Conservation (phyloP, 2,888 invertebrate genomes). For the Drosophila subsilvestris region DNA sequence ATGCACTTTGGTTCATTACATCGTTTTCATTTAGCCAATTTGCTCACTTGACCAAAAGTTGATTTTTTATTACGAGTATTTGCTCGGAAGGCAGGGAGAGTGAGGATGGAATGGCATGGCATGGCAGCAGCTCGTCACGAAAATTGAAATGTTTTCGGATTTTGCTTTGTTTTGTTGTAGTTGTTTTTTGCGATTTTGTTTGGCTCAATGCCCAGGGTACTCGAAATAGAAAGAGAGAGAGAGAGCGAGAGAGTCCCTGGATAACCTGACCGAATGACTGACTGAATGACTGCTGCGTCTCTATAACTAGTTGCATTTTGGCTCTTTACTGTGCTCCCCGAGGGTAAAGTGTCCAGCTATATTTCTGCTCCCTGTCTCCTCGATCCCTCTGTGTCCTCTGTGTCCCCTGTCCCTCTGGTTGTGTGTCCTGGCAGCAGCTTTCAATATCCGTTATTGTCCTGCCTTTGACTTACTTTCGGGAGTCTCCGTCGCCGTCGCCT, state of each 20-base stretch:
- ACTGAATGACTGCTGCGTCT: slow-evolving; percentile 12
- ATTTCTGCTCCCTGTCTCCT: slow-evolving; percentile 11
- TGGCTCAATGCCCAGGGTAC: slow-evolving; percentile 15
- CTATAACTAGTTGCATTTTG: slow-evolving; percentile 53
- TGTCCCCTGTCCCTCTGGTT: not conserved
- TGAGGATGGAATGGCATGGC: not conserved
- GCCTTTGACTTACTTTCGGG: slow-evolving; percentile 42
- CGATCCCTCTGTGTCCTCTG: not conserved
- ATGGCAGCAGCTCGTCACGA: slow-evolving; percentile 33
- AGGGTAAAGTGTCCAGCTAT: slow-evolving; percentile 28
- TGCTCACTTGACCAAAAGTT: slow-evolving; percentile 52
- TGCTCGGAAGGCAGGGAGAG: not conserved
- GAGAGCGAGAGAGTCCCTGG: not conserved
- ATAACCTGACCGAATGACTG: slow-evolving; percentile 6
- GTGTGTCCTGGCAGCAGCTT: slow-evolving; percentile 46
- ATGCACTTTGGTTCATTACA: slow-evolving; percentile 53
- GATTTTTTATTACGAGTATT: slow-evolving; percentile 24
- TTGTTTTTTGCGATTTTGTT: slow-evolving; percentile 1
- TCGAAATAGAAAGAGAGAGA: not conserved
- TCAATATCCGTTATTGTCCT: slow-evolving; percentile 54
- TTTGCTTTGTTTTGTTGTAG: slow-evolving; percentile 23
- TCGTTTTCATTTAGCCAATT: slow-evolving; percentile 59
- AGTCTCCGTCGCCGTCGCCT: not conserved
- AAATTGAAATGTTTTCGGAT: slow-evolving; percentile 48
- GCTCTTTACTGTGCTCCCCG: slow-evolving; percentile 2